Conservation (phyloP, 2,888 invertebrate genomes). For the Cantharis rufa region DNA sequence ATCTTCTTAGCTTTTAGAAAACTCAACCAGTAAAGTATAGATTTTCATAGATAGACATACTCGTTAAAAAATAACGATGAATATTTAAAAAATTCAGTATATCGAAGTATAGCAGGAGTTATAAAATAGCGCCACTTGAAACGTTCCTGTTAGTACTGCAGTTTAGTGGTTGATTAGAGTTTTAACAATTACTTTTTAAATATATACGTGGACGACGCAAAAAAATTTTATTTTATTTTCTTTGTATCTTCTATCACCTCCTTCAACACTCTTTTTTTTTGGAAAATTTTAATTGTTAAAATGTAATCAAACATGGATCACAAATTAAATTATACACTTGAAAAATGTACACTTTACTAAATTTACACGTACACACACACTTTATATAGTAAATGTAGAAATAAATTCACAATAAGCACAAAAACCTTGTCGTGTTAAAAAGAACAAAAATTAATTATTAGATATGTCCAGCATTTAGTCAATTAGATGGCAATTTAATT, state of each 20-base stretch:
- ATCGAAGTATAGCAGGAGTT: slow-evolving; percentile 49
- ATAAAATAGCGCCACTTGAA: slow-evolving; percentile 46
- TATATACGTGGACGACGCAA: not conserved
- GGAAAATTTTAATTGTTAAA: not conserved
- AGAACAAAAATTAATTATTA: slow-evolving; percentile 20
- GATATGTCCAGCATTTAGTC: slow-evolving; percentile 46
- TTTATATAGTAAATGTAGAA: not conserved
- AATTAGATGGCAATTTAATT: slow-evolving; percentile 44
- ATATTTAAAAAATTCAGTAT: slow-evolving; percentile 48
- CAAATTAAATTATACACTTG: not conserved
- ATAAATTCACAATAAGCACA: slow-evolving; percentile 2
- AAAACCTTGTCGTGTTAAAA: not conserved
- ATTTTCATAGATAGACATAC: slow-evolving; percentile 48
- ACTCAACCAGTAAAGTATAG: slow-evolving; percentile 42
- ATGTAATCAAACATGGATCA: not conserved
- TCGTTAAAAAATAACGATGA: slow-evolving; percentile 39
- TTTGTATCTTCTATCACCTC: not conserved
- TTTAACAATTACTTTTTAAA: not conserved
- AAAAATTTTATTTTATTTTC: not conserved
- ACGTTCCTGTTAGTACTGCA: slow-evolving; percentile 47
- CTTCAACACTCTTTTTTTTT: not conserved
- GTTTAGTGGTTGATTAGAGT: slow-evolving; percentile 31
- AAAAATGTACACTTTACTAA: slow-evolving; percentile 5
- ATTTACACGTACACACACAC: not conserved
- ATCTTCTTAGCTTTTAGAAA: slow-evolving; percentile 42